Conservation (phyloP, 2,888 invertebrate genomes). For the Hesperia comma region DNA sequence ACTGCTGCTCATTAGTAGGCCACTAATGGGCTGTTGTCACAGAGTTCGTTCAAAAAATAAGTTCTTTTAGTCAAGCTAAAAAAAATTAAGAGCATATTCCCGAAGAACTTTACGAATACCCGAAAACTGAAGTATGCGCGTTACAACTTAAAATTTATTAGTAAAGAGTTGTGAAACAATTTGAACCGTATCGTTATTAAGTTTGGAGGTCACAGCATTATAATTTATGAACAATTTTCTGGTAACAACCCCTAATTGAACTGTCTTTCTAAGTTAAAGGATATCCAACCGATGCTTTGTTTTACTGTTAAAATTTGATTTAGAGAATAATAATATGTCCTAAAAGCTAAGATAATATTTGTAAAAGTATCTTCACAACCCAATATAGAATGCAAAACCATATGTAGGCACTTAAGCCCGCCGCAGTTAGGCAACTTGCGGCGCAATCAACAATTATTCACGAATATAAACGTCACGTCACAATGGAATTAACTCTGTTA, state of each 20-base stretch:
- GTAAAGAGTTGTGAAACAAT: neutral
- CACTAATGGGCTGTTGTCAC: too few relatives aligned
- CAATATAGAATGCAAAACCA: neutral
- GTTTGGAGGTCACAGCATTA: neutral
- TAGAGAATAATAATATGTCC: neutral
- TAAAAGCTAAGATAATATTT: neutral
- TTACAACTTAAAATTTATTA: neutral
- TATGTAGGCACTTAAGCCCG: slow-evolving; percentile 1
- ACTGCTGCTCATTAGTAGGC: too few relatives aligned
- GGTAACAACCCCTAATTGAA: neutral
- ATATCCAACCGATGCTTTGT: neutral
- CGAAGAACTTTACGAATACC: neutral
- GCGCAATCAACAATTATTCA: slow-evolving; percentile 79
- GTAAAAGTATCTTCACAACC: neutral
- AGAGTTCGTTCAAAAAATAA: too few relatives aligned
- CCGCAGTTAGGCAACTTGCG: slow-evolving; percentile 40
- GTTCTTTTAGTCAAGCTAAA: too few relatives aligned
- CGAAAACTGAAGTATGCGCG: neutral
- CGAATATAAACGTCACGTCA: slow-evolving; percentile 82
- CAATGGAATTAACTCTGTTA: slow-evolving; percentile 81
- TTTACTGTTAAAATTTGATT: neutral
- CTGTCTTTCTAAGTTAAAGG: neutral
- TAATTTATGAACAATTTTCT: slow-evolving; percentile 1
- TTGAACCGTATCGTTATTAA: slow-evolving; percentile 1
- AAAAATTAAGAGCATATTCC: neutral